Evolutionary conservation across 92 coral and sea anemone genomes (phyloP), one percentile per base, ranked within the genome.

Genomic region (Umimayanthus chanpuru): DNA sequence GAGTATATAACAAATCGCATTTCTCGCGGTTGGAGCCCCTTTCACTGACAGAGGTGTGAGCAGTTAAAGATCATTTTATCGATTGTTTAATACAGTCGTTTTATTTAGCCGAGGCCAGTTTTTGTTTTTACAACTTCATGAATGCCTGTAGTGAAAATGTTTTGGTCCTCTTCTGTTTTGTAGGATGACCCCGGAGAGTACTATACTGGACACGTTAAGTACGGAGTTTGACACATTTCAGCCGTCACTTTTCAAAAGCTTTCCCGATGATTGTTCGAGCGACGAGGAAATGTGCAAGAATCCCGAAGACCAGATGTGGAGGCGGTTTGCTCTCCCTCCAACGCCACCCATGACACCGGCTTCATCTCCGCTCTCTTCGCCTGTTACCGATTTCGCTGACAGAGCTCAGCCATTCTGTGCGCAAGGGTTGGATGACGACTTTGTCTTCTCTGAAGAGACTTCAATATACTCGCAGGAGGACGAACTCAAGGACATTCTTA

Each of bases 401-500:
- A 89, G 98, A 40, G 91, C 73, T 29, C 98, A 95, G 75, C 98
- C 96, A 61, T 87, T 93, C 72, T 95, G 98, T 68, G 92, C 81
- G 18, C 96, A 94, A 32, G 78, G 92, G 28, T 92, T 91, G 61
- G 98, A 93, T 70, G 98, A 95, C 36, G 91, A 85, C 47, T 73
- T 81, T 26, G 90, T 89, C 41, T 55, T 88, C 50, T 89, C 85
- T 53, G 98, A 93, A 32, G 98, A 95, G 68, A 86, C 93, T 53
- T 95, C 98, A 21, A 91, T 95, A 76, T 95, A 95, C 65, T 93
- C 92, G 77, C 96, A 93, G 82, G 92, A 92, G 53, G 92, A 93
- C 32, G 97, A 97, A 89, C 93, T 97, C 75, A 95, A 94, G 77
- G 96, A 94, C 88, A 97, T 97, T 89, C 92, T 97, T 66, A 97